Evolutionary conservation across 2,888 invertebrate species (phyloP).

Genomic region (Actias luna): DNA sequence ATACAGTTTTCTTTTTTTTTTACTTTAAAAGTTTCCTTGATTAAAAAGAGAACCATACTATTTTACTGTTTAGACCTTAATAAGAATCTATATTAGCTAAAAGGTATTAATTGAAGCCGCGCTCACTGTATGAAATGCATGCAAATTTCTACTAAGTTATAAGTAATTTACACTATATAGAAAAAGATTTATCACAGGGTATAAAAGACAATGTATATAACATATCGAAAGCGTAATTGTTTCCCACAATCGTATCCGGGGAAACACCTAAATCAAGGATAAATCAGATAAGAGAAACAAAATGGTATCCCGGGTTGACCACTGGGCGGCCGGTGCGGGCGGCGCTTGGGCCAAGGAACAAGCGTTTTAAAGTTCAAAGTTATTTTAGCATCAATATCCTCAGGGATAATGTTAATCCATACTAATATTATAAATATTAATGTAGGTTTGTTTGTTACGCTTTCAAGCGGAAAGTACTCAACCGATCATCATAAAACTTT

Average conservation of each 20-base stretch:
- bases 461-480: too few relatives aligned
- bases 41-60: too few relatives aligned
- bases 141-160: neutral
- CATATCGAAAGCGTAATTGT: slow-evolving; percentile 53
- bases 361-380: neutral
- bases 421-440: too few relatives aligned
- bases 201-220: slow-evolving; percentile 14
- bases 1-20: too few relatives aligned
- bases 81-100: too few relatives aligned
- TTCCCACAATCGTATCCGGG: slow-evolving; percentile 49
- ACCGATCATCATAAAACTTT: too few relatives aligned
- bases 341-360: slow-evolving; percentile 8
- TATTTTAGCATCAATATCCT: neutral
- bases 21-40: too few relatives aligned
- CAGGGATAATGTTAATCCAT: too few relatives aligned
- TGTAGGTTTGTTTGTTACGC: too few relatives aligned
- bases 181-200: neutral
- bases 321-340: slow-evolving; percentile 28
- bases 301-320: slow-evolving; percentile 43
- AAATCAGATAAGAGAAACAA: slow-evolving; percentile 66
- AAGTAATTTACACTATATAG: neutral
- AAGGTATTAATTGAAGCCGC: too few relatives aligned
- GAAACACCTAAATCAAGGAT: slow-evolving; percentile 51
- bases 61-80: too few relatives aligned
- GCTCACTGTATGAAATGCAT: too few relatives aligned